phyloP scores from a whole-genome alignment of 2,113 vertebrate genomes.

The Girardinichthys multiradiatus region DNA sequence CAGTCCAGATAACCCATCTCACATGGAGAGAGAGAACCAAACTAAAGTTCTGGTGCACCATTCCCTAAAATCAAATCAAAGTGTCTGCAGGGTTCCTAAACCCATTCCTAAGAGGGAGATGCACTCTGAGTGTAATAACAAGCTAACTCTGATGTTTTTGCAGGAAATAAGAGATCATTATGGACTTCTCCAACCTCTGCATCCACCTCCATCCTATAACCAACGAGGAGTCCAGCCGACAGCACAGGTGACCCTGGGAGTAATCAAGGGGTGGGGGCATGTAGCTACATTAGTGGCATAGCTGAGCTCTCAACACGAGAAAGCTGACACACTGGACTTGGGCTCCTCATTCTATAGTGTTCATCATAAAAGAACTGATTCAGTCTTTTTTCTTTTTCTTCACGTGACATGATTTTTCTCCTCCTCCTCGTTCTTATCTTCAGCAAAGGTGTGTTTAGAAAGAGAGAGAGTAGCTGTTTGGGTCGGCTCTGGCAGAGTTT shows the following conservation, averaged over 20 bases:
- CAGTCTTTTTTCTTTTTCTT: slow-evolving; percentile 78
- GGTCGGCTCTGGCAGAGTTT: slow-evolving; percentile 88
- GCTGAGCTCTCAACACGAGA: slow-evolving; percentile 99
- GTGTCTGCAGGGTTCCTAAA: slow-evolving; percentile 41
- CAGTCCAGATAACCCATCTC: slow-evolving; percentile 70
- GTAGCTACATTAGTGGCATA: slow-evolving; percentile 96
- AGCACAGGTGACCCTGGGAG: slow-evolving; percentile 46
- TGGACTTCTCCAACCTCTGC: slow-evolving; percentile 78
- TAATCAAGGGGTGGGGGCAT: slow-evolving; percentile 41
- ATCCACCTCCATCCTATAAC: slow-evolving; percentile 74
- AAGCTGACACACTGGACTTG: slow-evolving; percentile 98
- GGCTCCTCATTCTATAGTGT: slow-evolving; percentile 73
- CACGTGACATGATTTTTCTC: slow-evolving; percentile 61
- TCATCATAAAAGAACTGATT: slow-evolving; percentile 79
- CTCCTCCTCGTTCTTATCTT: slow-evolving; percentile 57
- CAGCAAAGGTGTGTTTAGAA: slow-evolving; percentile 86
- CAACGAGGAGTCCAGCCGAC: slow-evolving; percentile 59
- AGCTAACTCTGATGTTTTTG: slow-evolving; percentile 85
- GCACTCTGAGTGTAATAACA: slow-evolving; percentile 76
- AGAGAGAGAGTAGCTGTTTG: slow-evolving; percentile 88
- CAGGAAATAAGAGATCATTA: slow-evolving; percentile 83
- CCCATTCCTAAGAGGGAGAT: slow-evolving; percentile 62
- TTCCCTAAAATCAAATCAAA: slow-evolving; percentile 76
- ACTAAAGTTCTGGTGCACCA: slow-evolving; percentile 82
- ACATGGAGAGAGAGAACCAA: slow-evolving; percentile 72